Base-by-base conservation (phyloP, 2,113 vertebrate genomes). In the Ailuropoda melanoleuca region DNA sequence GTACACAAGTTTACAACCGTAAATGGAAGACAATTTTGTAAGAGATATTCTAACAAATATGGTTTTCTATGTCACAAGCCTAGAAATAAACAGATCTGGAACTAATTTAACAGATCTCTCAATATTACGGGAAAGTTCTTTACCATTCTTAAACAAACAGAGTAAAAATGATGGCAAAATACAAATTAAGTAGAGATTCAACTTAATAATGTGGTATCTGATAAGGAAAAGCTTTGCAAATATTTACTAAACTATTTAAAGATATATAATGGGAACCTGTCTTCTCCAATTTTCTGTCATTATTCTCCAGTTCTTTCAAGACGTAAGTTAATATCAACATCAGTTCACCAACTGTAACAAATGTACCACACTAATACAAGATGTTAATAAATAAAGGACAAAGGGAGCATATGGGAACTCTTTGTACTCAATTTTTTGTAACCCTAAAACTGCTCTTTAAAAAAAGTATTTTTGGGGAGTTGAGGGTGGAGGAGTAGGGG, bases 391-490 rank as follows among this genome's bases (percentile, higher is more conserved):
- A 56, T 8, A 88, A 86, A 81, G 26, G 6, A 86, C 21, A 39
- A n/a, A 81, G 37, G 21, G 66, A 21, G 29, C 37, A 66, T 31
- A 17, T 64, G 78, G 46, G 37, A 77, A 74, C 12, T 31, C 15
- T 86, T 50, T 88, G 31, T 37, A 84, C 18, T 58, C 17, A n/a
- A 86, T 75, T 93, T 90, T 93, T 24, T 86, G 3, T 90, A 97
- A 93, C 48, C 37, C 62, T 72, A 26, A 62, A 34, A 55, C 9
- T 70, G 9, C 31, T 85, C 17, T 62, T 62, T 85, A 23, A 87
- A 56, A 72, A 62, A 56, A 34, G 70, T 64, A 64, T 64, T 88
- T 66, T 66, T 82, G 43, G 43, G 43, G 43, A 43, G 43, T 43
- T 43, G 43, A 43, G 43, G 43, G 43, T 43, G 43, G 43, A 43